Evolutionary conservation across 2,797 vertebrate species (phyloP), one percentile per base, ranked within the genome.

Genomic region (Dryobates pubescens): DNA sequence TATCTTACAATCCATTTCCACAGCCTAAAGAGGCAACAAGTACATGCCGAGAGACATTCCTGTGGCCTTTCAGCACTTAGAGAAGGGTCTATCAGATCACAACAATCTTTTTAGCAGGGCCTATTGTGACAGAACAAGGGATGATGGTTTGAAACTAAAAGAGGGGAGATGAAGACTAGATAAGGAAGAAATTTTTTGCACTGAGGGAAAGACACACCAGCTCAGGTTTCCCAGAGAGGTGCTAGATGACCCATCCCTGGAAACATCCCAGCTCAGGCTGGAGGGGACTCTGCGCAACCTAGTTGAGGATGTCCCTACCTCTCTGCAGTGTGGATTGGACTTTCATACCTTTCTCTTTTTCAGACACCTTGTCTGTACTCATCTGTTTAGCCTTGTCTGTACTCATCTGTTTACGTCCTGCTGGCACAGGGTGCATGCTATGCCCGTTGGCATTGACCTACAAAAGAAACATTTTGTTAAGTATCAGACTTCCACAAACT

Each of bases 321-420:
- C 18, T 22, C 11, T 32, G 57, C n/a, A 58, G n/a, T 10, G n/a
- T 51, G 56, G 56, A n/a, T 57, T 57, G 61, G 61, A 16, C 24
- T 80, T 56, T 57, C 95, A 74, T 95, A 98, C 98, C 97, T 97
- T 96, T 97, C 49, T 95, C 96, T 81, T 96, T 97, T 47, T 94
- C 91, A 76, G 83, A n/a, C 3, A 17, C n/a, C 92, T 96, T 97
- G 54, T 74, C 96, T 69, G 91, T 19, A 36, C 86, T 82, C 62
- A 22, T 83, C 68, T 94, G 97, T 75, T 95, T 97, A 27, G 17
- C n/a, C 92, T 96, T 97, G 54, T 74, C 96, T 69, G 91, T 19
- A 36, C 86, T 82, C 62, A 22, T 83, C 68, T 94, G 97, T 75
- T 95, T 97, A 27, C 51, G 67, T 65, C 74, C 94, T 68, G 83